Percentiles rank a stretch among this genome's conserved stretches.
These are phyloP conservation scores for Harpagoxenus sublaevis DNA, from an alignment of 2,888 invertebrate genomes.

Conservation along the genomic window DNA sequence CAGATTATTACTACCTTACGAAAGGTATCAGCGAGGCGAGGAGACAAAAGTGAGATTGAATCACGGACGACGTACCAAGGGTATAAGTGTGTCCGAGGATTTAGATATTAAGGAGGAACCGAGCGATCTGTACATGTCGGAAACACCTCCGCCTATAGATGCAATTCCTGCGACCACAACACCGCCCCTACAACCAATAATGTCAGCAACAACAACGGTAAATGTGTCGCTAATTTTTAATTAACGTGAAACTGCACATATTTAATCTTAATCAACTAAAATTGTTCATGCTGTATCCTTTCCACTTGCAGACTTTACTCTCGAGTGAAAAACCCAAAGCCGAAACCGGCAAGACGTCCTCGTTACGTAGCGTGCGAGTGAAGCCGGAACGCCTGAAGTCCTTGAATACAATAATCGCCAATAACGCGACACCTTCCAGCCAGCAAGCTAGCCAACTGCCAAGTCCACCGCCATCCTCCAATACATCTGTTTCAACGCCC, in stretches of 20 bases:
- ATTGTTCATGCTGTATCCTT: background rate
- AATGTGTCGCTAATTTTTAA: background rate
- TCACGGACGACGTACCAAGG: constrained; percentile 81
- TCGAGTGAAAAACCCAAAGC: constrained; percentile 84
- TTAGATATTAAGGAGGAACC: constrained; percentile 71
- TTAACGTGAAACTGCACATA: background rate
- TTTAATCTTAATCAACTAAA: background rate
- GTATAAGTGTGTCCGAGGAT: constrained; percentile 85
- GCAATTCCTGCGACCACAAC: constrained; percentile 79
- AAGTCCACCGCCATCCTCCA: constrained; percentile 83
- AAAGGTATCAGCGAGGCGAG: constrained; percentile 88
- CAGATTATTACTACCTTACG: constrained; percentile 91
- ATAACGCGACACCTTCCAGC: constrained; percentile 73
- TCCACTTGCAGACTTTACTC: constrained; percentile 82
- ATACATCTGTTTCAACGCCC: constrained; percentile 81
- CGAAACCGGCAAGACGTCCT: constrained; percentile 87
- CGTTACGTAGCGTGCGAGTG: constrained; percentile 89
- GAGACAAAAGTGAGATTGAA: constrained; percentile 81
- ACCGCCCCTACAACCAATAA: constrained; percentile 76
- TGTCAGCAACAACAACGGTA: constrained; percentile 75
- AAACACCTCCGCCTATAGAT: constrained; percentile 78
- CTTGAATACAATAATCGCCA: constrained; percentile 84
- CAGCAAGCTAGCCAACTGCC: constrained; percentile 81
- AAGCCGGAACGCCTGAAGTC: constrained; percentile 88
- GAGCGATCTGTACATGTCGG: constrained; percentile 77